Evolutionary conservation across 2,888 invertebrate species (phyloP), one percentile per base, ranked within the genome.

Genomic region (Sinhomidia bicolor): DNA sequence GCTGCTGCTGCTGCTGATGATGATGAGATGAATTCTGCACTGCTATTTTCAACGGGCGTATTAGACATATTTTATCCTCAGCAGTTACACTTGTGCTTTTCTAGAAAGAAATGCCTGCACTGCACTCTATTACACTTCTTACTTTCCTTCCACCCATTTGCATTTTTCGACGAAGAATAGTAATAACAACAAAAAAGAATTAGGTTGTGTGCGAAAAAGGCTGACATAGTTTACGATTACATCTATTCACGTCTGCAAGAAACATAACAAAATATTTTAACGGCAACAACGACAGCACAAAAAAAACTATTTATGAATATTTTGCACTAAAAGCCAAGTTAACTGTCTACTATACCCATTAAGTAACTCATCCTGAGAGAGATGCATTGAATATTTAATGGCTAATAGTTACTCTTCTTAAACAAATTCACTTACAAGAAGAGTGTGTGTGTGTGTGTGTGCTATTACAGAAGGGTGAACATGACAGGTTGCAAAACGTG

Each of bases 141-240:
- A 54, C 51, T 3, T n/a, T n/a, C 20, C 17, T 54, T 54, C 54
- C 54, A 54, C 17, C 54, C 20, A 54, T 54, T 54, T 54, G 14
- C 54, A 54, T 54, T 54, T 54, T 54, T 54, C 7, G 17, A 12
- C 44, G 54, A 54, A 54, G 54, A 54, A 54, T 54, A 17, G 17
- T 51, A 14, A 51, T 54, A n/a, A 54, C 5, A n/a, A 7, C 7
- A 17, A 20, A n/a, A 54, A 7, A 20, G 54, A 54, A 54, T 54
- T 54, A 54, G 54, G 54, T 54, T 54, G 54, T 54, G 54, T n/a
- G n/a, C 10, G 54, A 54, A 20, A 17, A 54, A 54, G 54, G 17
- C 54, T 54, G 60, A 60, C 60, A 60, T 60, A 60, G 60, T 60
- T 60, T 60, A 60, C 26, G 60, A 60, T 26, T 60, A 60, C 60